Percentiles rank a stretch among this genome's conserved stretches.
These are phyloP conservation scores for Erannis defoliaria DNA, from an alignment of 2,888 invertebrate species.

Conservation along the genomic window DNA sequence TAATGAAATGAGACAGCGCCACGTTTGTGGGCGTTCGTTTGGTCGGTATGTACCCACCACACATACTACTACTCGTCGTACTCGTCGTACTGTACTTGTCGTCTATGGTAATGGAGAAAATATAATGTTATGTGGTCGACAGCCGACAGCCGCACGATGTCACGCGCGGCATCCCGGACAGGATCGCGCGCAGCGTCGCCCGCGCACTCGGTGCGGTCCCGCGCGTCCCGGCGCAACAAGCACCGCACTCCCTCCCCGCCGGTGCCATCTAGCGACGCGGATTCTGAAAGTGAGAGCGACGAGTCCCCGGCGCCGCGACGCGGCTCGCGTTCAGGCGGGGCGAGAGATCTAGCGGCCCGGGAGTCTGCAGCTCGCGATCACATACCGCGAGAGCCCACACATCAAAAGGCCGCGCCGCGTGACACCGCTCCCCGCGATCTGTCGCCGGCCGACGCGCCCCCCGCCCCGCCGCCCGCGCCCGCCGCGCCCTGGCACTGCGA, in stretches of 20 bases:
- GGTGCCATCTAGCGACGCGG: slow-evolving; percentile 86
- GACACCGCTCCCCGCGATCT: background rate
- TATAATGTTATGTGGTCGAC: slow-evolving; percentile 15
- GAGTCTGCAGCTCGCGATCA: slow-evolving; percentile 19
- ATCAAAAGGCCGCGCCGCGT: background rate
- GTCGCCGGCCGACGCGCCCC: slow-evolving; percentile 62
- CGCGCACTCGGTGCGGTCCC: slow-evolving; percentile 89
- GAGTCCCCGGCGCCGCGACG: slow-evolving; percentile 46
- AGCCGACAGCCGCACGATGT: slow-evolving; percentile 80
- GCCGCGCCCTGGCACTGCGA: slow-evolving; percentile 93
- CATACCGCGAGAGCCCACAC: background rate
- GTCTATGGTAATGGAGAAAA: too few relatives aligned
- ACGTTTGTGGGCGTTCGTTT: too few relatives aligned
- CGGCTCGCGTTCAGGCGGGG: background rate
- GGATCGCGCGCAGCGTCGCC: slow-evolving; percentile 90
- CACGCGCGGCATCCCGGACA: slow-evolving; percentile 86
- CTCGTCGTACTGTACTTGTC: too few relatives aligned
- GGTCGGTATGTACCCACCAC: too few relatives aligned
- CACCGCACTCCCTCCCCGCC: slow-evolving; percentile 77
- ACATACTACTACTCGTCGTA: too few relatives aligned
- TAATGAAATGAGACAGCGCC: too few relatives aligned
- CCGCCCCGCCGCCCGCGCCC: slow-evolving; percentile 82
- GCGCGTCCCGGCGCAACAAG: slow-evolving; percentile 87
- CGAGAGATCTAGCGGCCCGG: background rate
- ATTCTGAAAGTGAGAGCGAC: slow-evolving; percentile 86